Evolutionary conservation across 2,888 invertebrate genomes (phyloP).

Genomic region (Tanytarsus gracilentus): DNA sequence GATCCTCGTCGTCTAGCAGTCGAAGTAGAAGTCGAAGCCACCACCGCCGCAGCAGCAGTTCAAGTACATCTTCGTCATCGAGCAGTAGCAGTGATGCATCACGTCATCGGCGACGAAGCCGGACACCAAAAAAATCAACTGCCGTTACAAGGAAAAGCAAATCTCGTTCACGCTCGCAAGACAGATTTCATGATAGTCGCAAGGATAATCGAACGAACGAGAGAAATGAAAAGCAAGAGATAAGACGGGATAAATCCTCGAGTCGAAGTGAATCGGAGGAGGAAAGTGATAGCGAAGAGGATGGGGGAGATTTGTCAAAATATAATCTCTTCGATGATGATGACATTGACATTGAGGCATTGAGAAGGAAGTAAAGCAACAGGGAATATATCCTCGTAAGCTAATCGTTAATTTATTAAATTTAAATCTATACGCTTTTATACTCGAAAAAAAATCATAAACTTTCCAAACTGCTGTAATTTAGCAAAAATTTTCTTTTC

Average conservation of each 20-base stretch:
- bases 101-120: neutral
- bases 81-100: neutral
- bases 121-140: neutral
- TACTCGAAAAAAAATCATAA: too few relatives aligned
- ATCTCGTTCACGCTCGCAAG: neutral
- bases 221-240: neutral
- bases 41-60: neutral
- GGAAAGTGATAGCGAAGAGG: neutral
- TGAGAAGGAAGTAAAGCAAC: conserved; percentile 1
- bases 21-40: neutral
- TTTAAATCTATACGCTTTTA: neutral
- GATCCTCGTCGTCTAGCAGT: neutral
- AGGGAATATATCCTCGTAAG: too few relatives aligned
- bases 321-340: conserved; percentile 26
- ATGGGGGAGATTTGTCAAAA: conserved; percentile 21
- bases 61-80: conserved; percentile 2
- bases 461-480: too few relatives aligned
- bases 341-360: conserved; percentile 16
- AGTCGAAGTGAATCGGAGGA: neutral
- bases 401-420: too few relatives aligned
- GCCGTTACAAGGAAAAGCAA: neutral
- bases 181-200: neutral
- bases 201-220: neutral
- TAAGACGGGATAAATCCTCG: neutral
- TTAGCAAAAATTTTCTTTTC: too few relatives aligned